Conservation (phyloP, 2,888 invertebrate genomes). For the Lottia scabra region DNA sequence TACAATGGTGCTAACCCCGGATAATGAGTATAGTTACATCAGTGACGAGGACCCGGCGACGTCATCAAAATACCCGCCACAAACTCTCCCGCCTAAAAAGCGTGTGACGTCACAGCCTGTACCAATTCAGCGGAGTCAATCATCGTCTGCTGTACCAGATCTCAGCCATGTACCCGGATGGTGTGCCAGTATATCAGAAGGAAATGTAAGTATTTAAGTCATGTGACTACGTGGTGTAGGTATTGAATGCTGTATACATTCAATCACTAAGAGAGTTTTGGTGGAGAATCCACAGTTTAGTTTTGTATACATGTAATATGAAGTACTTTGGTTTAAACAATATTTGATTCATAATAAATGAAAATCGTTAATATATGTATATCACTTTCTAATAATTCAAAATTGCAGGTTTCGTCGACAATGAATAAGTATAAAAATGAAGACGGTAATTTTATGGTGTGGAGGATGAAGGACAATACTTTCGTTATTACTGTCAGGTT, state of each 20-base stretch:
- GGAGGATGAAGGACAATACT: constrained; percentile 9
- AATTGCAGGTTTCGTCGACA: constrained; percentile 6
- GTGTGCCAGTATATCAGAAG: constrained; percentile 10
- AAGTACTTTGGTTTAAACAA: no score
- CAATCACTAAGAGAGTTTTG: no score
- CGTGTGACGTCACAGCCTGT: background rate
- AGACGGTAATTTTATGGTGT: constrained; percentile 20
- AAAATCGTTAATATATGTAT: no score
- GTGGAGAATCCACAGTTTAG: no score
- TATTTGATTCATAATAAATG: no score
- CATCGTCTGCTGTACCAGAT: background rate
- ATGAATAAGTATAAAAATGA: constrained; percentile 13
- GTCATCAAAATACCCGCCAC: background rate
- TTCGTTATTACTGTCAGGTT: constrained; percentile 20
- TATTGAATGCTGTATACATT: no score
- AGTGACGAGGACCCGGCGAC: background rate
- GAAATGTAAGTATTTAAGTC: constrained; percentile 11
- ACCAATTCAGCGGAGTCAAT: background rate
- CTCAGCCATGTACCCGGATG: constrained; percentile 12
- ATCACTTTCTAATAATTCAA: background rate
- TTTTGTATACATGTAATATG: no score
- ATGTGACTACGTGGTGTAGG: no score
- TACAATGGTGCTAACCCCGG: background rate
- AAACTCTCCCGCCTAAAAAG: background rate
- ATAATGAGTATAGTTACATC: background rate